Evolutionary conservation across 2,113 vertebrate species (phyloP).

Genomic region (Catharus fuscescens): DNA sequence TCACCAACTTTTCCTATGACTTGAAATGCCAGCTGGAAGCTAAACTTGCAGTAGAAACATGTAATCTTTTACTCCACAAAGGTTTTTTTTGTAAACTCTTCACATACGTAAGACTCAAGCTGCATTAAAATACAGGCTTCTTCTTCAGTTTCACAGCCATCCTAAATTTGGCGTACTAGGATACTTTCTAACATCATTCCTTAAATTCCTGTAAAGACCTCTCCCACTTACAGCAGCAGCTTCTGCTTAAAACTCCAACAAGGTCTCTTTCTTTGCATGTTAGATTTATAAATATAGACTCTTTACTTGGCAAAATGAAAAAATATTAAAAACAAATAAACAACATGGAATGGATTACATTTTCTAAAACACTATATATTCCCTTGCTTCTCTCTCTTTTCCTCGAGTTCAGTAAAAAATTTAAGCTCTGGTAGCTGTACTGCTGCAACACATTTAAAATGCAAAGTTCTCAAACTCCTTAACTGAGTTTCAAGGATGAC

Average conservation of each 20-base stretch:
- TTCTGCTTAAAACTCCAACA: constrained; percentile 72
- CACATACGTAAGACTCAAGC: not conserved
- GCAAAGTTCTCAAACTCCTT: not conserved
- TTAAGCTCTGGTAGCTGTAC: not conserved
- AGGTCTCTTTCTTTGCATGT: constrained; percentile 68
- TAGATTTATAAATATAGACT: constrained; percentile 26
- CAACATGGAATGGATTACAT: not conserved
- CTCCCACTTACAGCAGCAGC: constrained; percentile 69
- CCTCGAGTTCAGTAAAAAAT: not conserved
- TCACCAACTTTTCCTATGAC: not conserved
- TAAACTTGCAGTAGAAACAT: not conserved
- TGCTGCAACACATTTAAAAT: not conserved
- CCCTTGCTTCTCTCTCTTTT: not conserved
- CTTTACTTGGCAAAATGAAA: constrained; percentile 19
- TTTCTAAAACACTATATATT: not conserved
- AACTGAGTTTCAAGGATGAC: not conserved
- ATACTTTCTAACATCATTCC: constrained; percentile 79
- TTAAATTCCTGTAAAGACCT: constrained; percentile 78
- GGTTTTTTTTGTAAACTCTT: not conserved
- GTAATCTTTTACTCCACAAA: not conserved
- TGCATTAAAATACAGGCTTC: constrained; percentile 49
- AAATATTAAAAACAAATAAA: constrained; percentile 19
- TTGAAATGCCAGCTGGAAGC: not conserved
- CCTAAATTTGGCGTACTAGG: constrained; percentile 70
- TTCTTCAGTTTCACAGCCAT: constrained; percentile 62